These are phyloP conservation scores for Danio rerio DNA, from an alignment of 2,113 vertebrate genomes.

Conservation along the genomic window GRCz12tu NC_133195.1:48977001-48977500, in stretches of 20 bases:
- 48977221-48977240: neutral
- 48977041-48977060: slow-evolving; percentile 37
- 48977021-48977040: neutral
- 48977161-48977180: neutral
- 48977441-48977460: neutral
- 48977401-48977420: slow-evolving; percentile 11
- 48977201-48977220: neutral
- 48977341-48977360: slow-evolving; percentile 13
- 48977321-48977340: slow-evolving; percentile 20
- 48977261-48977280: neutral
- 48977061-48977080: slow-evolving; percentile 97
- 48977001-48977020: neutral
- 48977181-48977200: neutral
- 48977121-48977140: slow-evolving; percentile 93
- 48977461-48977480: neutral
- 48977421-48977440: too few relatives aligned
- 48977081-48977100: slow-evolving; percentile 99
- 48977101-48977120: slow-evolving; percentile 98
- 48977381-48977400: neutral
- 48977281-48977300: neutral
- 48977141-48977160: slow-evolving; percentile 76
- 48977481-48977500: too few relatives aligned
- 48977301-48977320: neutral
- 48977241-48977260: too few relatives aligned
- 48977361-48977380: neutral